phyloP scores from a whole-genome alignment of 2,888 invertebrate genomes.

The Axea sp. region DNA sequence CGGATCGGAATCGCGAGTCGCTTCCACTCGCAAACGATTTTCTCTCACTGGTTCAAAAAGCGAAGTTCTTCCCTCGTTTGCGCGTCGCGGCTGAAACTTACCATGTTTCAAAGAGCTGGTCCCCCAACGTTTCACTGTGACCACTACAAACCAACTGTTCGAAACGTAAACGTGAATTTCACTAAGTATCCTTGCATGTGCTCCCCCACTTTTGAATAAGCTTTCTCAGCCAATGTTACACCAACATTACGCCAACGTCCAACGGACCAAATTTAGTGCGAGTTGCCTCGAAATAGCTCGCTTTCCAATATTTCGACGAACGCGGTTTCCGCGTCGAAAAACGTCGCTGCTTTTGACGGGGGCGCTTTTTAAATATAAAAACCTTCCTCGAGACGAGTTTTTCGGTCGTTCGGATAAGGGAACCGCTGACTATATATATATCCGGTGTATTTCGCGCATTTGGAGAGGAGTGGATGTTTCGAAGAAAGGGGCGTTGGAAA shows the following conservation, averaged over 20 bases:
- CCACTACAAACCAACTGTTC: constrained; percentile 78
- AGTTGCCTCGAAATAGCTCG: constrained; percentile 78
- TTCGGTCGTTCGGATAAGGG: too few species aligned
- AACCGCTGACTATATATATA: too few species aligned
- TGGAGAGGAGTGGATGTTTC: too few species aligned
- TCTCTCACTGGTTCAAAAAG: too few species aligned
- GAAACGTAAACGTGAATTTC: constrained; percentile 76
- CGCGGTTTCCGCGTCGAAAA: constrained; percentile 46
- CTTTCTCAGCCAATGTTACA: constrained; percentile 68
- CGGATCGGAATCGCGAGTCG: too few species aligned
- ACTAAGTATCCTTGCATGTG: constrained; percentile 77
- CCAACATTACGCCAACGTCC: constrained; percentile 73
- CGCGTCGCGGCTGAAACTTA: too few species aligned
- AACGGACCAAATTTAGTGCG: constrained; percentile 79
- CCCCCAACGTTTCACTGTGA: constrained; percentile 68
- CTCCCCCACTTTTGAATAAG: constrained; percentile 74
- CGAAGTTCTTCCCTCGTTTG: too few species aligned
- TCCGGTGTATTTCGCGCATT: too few species aligned
- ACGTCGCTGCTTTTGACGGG: constrained; percentile 27
- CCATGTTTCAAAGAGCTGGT: constrained; percentile 73
- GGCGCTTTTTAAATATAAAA: too few species aligned
- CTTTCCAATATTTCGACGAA: constrained; percentile 55
- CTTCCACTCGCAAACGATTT: too few species aligned
- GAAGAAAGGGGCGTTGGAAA: too few species aligned
- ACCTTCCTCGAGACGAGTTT: too few species aligned